Evolutionary conservation across 2,888 invertebrate genomes (phyloP).

Genomic region (Clepsis dumicolana): DNA sequence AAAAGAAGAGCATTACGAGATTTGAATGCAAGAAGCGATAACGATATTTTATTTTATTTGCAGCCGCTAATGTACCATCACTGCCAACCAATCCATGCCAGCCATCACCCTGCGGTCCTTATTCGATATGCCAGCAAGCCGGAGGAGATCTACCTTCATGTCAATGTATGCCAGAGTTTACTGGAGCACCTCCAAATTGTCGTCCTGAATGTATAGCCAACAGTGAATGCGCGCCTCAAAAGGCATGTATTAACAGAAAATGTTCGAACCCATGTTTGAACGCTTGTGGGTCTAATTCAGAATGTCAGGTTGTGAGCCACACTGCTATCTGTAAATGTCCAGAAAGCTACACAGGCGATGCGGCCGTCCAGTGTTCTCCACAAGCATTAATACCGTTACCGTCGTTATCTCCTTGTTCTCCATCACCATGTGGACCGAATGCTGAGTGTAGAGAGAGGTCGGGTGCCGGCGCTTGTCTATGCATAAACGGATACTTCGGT

Average conservation of each 20-base stretch:
- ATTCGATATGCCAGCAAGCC: constrained; percentile 87
- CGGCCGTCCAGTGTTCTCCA: constrained; percentile 88
- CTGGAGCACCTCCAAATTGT: constrained; percentile 90
- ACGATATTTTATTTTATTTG: constrained; percentile 47
- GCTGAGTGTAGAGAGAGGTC: constrained; percentile 87
- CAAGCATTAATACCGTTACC: constrained; percentile 58
- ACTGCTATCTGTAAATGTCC: constrained; percentile 90
- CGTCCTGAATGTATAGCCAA: constrained; percentile 91
- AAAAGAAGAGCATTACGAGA: not conserved
- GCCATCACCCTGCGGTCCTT: constrained; percentile 92
- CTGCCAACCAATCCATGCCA: constrained; percentile 87
- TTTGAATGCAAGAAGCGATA: not conserved
- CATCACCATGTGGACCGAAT: constrained; percentile 88
- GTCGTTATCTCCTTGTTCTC: constrained; percentile 84
- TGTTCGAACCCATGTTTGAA: constrained; percentile 91
- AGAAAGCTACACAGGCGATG: constrained; percentile 90
- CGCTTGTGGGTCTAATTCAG: constrained; percentile 91
- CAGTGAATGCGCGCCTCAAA: constrained; percentile 88
- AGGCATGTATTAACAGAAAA: constrained; percentile 91
- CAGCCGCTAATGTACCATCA: constrained; percentile 65
- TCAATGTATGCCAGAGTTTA: constrained; percentile 88
- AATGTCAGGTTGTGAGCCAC: constrained; percentile 92
- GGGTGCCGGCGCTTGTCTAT: constrained; percentile 88
- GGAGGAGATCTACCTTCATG: constrained; percentile 88
- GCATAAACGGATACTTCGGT: constrained; percentile 90